Percentiles rank a stretch among this genome's conserved stretches.
These are phyloP conservation scores for Himalopsyche tibetana DNA, from an alignment of 2,888 invertebrate genomes.

Conservation along the genomic window DNA sequence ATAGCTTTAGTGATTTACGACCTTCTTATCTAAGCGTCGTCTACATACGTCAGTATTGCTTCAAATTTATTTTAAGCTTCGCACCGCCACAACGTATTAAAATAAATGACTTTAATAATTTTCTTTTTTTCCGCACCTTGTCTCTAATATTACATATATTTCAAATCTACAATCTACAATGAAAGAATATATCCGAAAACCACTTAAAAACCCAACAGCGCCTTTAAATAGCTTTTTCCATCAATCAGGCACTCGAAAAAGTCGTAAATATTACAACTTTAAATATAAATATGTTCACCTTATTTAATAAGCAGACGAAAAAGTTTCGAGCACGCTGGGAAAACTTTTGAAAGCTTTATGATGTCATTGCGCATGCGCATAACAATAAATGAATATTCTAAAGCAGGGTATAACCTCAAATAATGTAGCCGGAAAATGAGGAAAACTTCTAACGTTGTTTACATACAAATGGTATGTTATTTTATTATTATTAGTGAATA, in stretches of 20 bases:
- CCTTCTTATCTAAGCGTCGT: constrained; percentile 41
- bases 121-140: not conserved
- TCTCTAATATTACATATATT: not conserved
- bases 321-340: constrained; percentile 51
- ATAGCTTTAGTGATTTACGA: constrained; percentile 45
- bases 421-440: constrained; percentile 38
- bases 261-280: constrained; percentile 9
- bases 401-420: constrained; percentile 58
- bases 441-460: constrained; percentile 16
- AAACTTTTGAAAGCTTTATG: constrained; percentile 55
- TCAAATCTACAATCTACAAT: not conserved
- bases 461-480: constrained; percentile 6
- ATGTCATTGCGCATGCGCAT: constrained; percentile 56
- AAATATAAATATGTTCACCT: not conserved
- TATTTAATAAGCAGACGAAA: not conserved
- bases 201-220: not conserved
- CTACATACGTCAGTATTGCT: constrained; percentile 39
- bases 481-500: not conserved
- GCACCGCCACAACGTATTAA: constrained; percentile 31
- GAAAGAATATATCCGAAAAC: not conserved
- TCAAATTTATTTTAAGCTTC: constrained; percentile 27
- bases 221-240: not conserved
- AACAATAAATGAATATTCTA: constrained; percentile 58
- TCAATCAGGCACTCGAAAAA: not conserved
- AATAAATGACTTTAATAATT: constrained; percentile 35